Evolutionary conservation across 2,888 invertebrate species (phyloP), one percentile per base, ranked within the genome.

Genomic region (Ophioninae sp.): DNA sequence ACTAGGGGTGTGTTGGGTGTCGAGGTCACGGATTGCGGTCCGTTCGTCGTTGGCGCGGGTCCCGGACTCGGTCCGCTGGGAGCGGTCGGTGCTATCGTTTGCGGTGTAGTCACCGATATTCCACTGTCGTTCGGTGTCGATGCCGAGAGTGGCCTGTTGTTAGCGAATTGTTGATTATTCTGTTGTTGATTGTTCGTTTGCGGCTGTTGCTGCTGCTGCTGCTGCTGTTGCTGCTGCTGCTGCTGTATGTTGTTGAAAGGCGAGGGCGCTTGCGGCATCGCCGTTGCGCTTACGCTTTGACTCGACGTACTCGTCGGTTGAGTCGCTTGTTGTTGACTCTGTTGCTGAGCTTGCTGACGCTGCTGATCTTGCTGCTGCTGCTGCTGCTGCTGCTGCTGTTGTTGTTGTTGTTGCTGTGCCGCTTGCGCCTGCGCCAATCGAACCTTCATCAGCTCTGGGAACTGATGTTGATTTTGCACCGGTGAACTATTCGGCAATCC

Each of bases 401-500:
- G 84, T 6, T 72, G 84, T 6, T 72, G 75, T 23, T 83, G 83
- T 37, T 83, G 83, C 63, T 84, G 84, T 0, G 84, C 84, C 30
- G 81, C 84, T 10, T 93, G 93, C 61, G 91, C 89, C 22, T 92
- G 92, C 85, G 93, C 93, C 85, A 95, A 90, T 84, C 95, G 93
- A 75, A 94, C 95, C 92, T 96, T 94, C 93, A 94, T 94, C 88
- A 94, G 93, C 85, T 95, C 95, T 73, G 94, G 94, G 83, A 95
- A 94, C 86, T 94, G 94, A 81, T 94, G 94, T 80, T 92, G 92
- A 87, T 90, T 93, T 77, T 93, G 93, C 80, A 95, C 94, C 56
- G 94, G 94, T 20, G 94, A 93, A 77, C 94, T 94, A 75, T 91
- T 93, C 10, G 93, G 92, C 86, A 93, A 86, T 76, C 91, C 91